phyloP scores from a whole-genome alignment of 2,113 vertebrate genomes.

The Spea multiplicata region DNA sequence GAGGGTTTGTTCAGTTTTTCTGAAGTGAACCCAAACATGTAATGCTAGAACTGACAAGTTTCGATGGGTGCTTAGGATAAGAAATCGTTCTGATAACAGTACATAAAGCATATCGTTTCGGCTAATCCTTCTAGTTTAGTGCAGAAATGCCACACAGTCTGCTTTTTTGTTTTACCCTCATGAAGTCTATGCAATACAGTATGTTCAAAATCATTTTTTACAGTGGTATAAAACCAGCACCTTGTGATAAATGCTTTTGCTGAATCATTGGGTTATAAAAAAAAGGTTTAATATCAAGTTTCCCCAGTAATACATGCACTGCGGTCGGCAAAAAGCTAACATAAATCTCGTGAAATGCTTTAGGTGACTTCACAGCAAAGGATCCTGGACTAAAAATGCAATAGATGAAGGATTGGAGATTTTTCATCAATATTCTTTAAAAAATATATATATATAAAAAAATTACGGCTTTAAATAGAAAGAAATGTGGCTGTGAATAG shows the following conservation, averaged over 20 bases:
- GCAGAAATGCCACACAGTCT: not conserved
- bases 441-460: not conserved
- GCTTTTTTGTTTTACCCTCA: slow-evolving; percentile 22
- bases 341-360: slow-evolving; percentile 35
- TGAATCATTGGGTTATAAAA: slow-evolving; percentile 48
- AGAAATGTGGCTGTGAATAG: not conserved
- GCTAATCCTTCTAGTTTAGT: not conserved
- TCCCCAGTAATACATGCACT: slow-evolving; percentile 35
- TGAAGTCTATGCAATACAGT: slow-evolving; percentile 40
- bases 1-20: not conserved
- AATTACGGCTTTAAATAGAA: not conserved
- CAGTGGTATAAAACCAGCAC: slow-evolving; percentile 51
- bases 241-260: slow-evolving; percentile 46
- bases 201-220: slow-evolving; percentile 47
- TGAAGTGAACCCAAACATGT: not conserved
- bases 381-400: slow-evolving; percentile 4
- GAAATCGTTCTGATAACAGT: not conserved
- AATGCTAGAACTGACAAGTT: not conserved
- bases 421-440: not conserved
- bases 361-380: slow-evolving; percentile 30
- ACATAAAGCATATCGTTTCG: not conserved
- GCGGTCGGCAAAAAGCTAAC: slow-evolving; percentile 40
- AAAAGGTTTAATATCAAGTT: slow-evolving; percentile 43
- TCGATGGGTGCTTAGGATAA: not conserved
- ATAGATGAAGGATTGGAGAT: not conserved